Evolutionary conservation across 1,140 invertebrate species (phyloP), one percentile per base, ranked within the genome.

Genomic region (Gonioctena quinquepunctata): DNA sequence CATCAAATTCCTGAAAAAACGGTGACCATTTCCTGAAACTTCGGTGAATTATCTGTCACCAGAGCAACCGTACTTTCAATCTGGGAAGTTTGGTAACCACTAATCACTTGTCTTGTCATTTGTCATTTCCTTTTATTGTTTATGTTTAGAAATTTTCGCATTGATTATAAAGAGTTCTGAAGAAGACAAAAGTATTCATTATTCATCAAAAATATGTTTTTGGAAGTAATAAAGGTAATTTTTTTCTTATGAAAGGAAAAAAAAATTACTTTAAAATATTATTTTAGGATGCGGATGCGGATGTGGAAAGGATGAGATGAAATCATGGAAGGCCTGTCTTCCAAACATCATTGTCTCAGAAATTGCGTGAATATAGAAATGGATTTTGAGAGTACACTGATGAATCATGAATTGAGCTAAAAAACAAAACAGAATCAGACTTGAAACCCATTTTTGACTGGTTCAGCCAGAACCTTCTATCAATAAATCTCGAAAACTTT

Each of bases 11-110:
- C n/a, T n/a, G n/a, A n/a, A n/a, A n/a, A n/a, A n/a, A n/a, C n/a
- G n/a, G n/a, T 6, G 8, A 5, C n/a, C n/a, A n/a, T n/a, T n/a
- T n/a, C n/a, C n/a, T n/a, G n/a, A n/a, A n/a, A n/a, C n/a, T n/a
- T n/a, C n/a, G n/a, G n/a, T n/a, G n/a, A n/a, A n/a, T n/a, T n/a
- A n/a, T n/a, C n/a, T n/a, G n/a, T n/a, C n/a, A 54, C 7, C 7
- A 18, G 50, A 54, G 18, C 18, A 8, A 54, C 50, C 50, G 18
- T 54, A 54, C 50, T 54, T 54, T 54, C 18, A 54, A 8, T 54
- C 50, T 54, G 50, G 50, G 50, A 54, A 54, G 50, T 54, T 54
- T 54, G 50, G 50, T 54, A 54, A 54, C 50, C 50, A 54, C n/a
- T n/a, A n/a, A n/a, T n/a, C n/a, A n/a, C n/a, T n/a, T n/a, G n/a